Evolutionary conservation across 2,797 vertebrate genomes (phyloP).

Genomic region (Gymnocypris eckloni): DNA sequence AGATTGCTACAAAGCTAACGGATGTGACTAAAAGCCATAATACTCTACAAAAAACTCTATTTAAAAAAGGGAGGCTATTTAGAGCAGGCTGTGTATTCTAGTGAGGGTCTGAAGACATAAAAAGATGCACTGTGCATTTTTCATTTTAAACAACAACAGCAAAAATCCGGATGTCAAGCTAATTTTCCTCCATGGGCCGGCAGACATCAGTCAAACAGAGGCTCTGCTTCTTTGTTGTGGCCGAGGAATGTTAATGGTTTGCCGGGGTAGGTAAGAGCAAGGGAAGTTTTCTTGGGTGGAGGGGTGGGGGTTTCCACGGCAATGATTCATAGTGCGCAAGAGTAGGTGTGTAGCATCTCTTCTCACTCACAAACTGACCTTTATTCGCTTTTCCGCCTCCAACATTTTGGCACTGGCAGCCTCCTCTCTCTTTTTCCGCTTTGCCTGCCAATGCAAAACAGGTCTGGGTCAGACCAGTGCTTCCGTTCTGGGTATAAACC

Average conservation of each 20-base stretch:
- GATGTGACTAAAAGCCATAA: background rate
- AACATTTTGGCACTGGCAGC: constrained; percentile 98
- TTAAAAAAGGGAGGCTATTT: background rate
- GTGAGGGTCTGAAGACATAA: background rate
- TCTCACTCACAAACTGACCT: constrained; percentile 83
- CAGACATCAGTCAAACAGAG: constrained; percentile 40
- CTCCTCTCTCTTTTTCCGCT: constrained; percentile 99
- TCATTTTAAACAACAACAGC: constrained; percentile 32
- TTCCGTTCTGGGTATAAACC: constrained; percentile 53
- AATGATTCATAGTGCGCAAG: constrained; percentile 14
- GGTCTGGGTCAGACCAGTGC: constrained; percentile 68
- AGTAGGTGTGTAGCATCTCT: constrained; percentile 40
- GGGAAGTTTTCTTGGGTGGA: background rate
- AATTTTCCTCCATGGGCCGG: constrained; percentile 21
- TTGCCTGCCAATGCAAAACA: constrained; percentile 93
- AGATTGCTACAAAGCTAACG: constrained; percentile 1
- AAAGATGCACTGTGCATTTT: constrained; percentile 33
- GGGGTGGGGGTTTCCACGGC: constrained; percentile 15
- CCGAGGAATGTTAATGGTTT: constrained; percentile 17
- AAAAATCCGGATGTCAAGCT: constrained; percentile 43
- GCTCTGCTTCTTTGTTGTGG: constrained; percentile 28
- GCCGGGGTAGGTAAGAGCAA: constrained; percentile 12
- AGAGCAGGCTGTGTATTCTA: constrained; percentile 20
- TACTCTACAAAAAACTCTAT: background rate
- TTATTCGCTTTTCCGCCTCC: constrained; percentile 98